Evolutionary conservation across 2,888 invertebrate genomes (phyloP), one percentile per base, ranked within the genome.

Genomic region (Stramonita haemastoma): DNA sequence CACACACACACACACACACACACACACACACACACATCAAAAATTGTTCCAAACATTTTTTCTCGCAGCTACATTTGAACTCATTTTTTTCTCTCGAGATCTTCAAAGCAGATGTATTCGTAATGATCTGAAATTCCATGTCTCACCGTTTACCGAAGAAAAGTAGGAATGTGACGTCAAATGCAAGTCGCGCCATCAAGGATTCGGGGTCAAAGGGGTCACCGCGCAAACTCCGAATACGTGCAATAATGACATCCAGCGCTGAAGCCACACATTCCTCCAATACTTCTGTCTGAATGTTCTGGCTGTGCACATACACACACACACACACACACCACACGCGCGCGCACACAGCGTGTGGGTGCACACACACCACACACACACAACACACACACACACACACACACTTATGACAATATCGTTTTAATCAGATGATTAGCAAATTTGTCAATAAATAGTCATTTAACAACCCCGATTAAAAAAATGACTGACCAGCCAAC

Each of bases 201-300:
- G 84, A n/a, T 29, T 84, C 56, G 8, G 84, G 84, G 29, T 84
- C 84, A 57, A 84, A 84, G 17, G 83, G 84, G 26, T 0, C 57
- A 11, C 57, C 34, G 57, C n/a, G n/a, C n/a, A 57, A 29, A 57
- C 57, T 56, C 8, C 84, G 56, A 8, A 84, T 57, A 2, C 29
- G n/a, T 2, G 84, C 84, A 57, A 84, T 84, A 57, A 84, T 29
- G n/a, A 46, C 29, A 15, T 84, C 84, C 22, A 84, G 84, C 8
- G 84, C 56, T 84, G 84, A 84, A 29, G 84, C 46, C 84, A 84
- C 84, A 34, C 84, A 84, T 0, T 84, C 84, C 29, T 84, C 84
- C n/a, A 84, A 26, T 26, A 57, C 6, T 8, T 84, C 57, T 19
- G 57, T 11, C 79, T 32, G 32, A 32, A 79, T 79, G 22, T 15